These are phyloP conservation scores for Vimba vimba DNA, from an alignment of 2,113 vertebrate species.

Conservation along the genomic window DNA sequence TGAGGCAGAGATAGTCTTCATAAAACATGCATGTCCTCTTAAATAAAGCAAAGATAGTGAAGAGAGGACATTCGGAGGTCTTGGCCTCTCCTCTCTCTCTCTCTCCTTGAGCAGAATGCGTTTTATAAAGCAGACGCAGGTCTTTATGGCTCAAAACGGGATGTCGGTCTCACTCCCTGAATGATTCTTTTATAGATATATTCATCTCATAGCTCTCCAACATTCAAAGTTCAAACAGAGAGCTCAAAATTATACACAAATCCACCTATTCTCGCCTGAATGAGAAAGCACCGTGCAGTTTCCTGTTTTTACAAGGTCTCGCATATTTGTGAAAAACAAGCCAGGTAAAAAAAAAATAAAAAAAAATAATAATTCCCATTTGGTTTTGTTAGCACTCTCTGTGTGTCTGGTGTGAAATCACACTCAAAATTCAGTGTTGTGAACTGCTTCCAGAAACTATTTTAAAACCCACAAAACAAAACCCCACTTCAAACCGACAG, in stretches of 20 bases:
- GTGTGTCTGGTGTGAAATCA: constrained; percentile 11
- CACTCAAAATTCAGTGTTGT: neutral
- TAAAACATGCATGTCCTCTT: constrained; percentile 69
- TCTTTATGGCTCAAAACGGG: neutral
- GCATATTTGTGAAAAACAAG: constrained; percentile 14
- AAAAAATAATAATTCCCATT: neutral
- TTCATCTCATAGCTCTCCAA: constrained; percentile 14
- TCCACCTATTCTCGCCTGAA: neutral
- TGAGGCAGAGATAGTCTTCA: constrained; percentile 40
- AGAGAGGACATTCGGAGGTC: constrained; percentile 44
- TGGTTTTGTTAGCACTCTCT: constrained; percentile 4
- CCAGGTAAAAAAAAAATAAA: neutral
- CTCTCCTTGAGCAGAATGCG: neutral
- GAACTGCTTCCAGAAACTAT: constrained; percentile 2
- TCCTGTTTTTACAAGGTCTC: neutral
- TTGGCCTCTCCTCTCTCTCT: constrained; percentile 19
- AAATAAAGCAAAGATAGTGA: constrained; percentile 62
- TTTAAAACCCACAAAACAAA: constrained; percentile 25
- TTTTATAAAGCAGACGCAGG: neutral
- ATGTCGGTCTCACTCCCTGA: neutral
- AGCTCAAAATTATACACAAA: constrained; percentile 10
- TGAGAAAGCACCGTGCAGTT: neutral
- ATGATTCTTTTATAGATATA: constrained; percentile 7
- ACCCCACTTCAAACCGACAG: neutral
- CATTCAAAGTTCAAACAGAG: neutral